Evolutionary conservation across 2,888 invertebrate genomes (phyloP), one percentile per base, ranked within the genome.

Genomic region (Heteropelma amictum): DNA sequence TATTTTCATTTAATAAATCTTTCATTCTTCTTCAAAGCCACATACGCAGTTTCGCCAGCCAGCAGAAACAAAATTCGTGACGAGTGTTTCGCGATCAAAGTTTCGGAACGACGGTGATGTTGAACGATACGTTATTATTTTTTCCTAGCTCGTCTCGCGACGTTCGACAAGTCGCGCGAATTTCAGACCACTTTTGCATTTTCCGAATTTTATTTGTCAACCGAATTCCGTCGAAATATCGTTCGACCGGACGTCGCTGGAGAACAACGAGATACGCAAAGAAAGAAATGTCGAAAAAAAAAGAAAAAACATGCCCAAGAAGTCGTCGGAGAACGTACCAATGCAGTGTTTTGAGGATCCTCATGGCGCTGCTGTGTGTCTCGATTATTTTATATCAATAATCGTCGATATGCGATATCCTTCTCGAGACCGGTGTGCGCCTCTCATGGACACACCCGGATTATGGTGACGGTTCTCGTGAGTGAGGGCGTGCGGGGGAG

Each of bases 291-390:
- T 17, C 8, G 17, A 26, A 23, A 53, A 23, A 21, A 54, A 4
- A 8, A 1, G 19, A 33, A 53, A 8, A 19, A 33, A 33, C 10
- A 7, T 45, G 26, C 28, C 7, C 14, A 35, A 61, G 49, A 30
- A n/a, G 23, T 10, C 12, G 26, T 51, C n/a, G 60, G 26, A 12
- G 12, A 74, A 87, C 88, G 79, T 88, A 89, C 89, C 89, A 89
- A 80, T 88, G 88, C 77, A 89, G 84, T 78, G 88, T 88, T 85
- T 88, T 88, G 77, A 89, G 88, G 82, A 89, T 89, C 88, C 89
- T 88, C 89, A 89, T 89, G 88, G 89, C 87, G 88, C 85, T 85
- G 83, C 80, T 72, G 28, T 14, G 65, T 56, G 33, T 68, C 58
- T 70, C 63, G 68, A 67, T 72, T 79, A 58, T 69, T 68, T 42